Evolutionary conservation across 2,113 vertebrate species (phyloP).

Genomic region (Anseranas semipalmata): DNA sequence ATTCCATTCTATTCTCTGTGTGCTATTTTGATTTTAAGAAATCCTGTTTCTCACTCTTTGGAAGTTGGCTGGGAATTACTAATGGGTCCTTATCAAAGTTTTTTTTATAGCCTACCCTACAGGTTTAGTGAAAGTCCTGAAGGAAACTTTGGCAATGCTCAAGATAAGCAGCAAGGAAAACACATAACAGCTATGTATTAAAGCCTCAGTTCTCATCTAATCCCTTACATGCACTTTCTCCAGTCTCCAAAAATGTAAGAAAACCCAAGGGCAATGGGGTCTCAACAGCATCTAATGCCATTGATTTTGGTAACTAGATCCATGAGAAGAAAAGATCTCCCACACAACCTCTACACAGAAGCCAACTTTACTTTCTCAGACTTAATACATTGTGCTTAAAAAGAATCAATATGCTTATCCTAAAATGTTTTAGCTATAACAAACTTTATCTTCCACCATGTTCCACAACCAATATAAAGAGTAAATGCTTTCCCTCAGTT

Average conservation of each 20-base stretch:
- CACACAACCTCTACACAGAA: neutral
- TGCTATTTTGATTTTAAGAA: neutral
- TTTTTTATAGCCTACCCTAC: neutral
- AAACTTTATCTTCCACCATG: neutral
- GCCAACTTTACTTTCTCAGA: neutral
- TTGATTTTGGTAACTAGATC: neutral
- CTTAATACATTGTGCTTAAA: neutral
- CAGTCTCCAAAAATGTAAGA: neutral
- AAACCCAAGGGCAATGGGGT: neutral
- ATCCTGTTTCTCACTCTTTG: neutral
- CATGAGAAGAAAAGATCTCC: neutral
- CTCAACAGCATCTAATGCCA: neutral
- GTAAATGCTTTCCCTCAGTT: neutral
- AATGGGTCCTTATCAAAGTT: neutral
- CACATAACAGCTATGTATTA: fast-evolving
- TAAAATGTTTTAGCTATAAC: neutral
- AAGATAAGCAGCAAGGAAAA: neutral
- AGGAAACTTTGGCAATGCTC: neutral
- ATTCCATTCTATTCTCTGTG: neutral
- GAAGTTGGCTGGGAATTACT: neutral
- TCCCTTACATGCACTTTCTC: neutral
- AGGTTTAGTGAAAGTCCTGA: neutral
- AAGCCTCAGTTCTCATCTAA: neutral
- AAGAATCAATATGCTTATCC: neutral
- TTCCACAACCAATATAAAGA: neutral